Percentiles rank a stretch among this genome's conserved stretches.
These are phyloP conservation scores for Rhegmatorhina hoffmannsi DNA, from an alignment of 2,113 vertebrate genomes.

Conservation along the genomic window DNA sequence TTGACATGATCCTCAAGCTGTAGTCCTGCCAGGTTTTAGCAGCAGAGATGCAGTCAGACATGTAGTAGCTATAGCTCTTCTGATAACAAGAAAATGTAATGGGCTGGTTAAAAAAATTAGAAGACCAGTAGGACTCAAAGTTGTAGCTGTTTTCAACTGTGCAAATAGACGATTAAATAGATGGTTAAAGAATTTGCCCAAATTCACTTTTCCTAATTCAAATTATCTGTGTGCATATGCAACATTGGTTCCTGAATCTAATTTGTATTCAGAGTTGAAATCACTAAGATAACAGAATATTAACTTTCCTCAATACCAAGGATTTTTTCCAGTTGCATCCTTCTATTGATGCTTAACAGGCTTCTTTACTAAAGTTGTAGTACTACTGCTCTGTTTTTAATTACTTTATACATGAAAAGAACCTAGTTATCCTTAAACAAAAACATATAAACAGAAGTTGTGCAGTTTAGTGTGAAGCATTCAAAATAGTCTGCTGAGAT, in stretches of 20 bases:
- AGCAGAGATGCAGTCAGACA: not conserved
- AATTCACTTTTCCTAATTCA: not conserved
- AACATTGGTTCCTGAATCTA: not conserved
- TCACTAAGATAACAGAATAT: not conserved
- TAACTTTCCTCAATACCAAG: not conserved
- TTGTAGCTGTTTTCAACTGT: not conserved
- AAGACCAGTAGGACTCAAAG: not conserved
- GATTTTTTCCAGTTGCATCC: not conserved
- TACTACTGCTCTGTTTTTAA: not conserved
- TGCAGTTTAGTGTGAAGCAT: not conserved
- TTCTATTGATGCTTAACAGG: not conserved
- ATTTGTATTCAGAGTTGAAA: not conserved
- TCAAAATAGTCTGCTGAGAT: not conserved
- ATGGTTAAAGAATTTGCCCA: not conserved
- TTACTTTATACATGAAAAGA: not conserved
- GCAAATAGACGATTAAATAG: not conserved
- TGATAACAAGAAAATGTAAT: not conserved
- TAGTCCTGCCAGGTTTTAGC: slow-evolving; percentile 5
- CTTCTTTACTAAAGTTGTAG: not conserved
- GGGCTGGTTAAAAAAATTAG: not conserved
- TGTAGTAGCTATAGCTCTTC: not conserved
- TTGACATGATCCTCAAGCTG: slow-evolving; percentile 50
- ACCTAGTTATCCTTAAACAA: not conserved
- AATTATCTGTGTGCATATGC: not conserved
- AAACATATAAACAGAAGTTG: not conserved